Evolutionary conservation across 1,140 invertebrate species (phyloP).

Genomic region (Homalodisca vitripennis): DNA sequence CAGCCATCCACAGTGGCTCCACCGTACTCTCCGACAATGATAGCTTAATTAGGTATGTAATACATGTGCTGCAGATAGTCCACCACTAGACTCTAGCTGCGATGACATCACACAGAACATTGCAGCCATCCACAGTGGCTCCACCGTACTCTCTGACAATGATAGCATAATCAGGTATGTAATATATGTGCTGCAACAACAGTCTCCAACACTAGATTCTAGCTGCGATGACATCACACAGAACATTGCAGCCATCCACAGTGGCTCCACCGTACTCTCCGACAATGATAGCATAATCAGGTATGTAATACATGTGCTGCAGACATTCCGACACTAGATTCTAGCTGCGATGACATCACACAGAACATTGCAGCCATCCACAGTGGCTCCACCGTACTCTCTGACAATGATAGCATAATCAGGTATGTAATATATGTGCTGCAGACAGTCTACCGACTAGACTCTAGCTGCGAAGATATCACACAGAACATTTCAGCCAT

Average conservation of each 20-base stretch:
- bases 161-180: no score
- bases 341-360: slow-evolving; percentile 31
- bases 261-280: slow-evolving; percentile 31
- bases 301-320: slow-evolving; percentile 47
- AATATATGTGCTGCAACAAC: no score
- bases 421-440: no score
- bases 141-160: no score
- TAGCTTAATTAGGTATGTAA: no score
- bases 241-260: slow-evolving; percentile 15
- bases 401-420: no score
- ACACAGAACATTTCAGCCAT: no score
- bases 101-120: slow-evolving; percentile 30
- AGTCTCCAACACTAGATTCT: slow-evolving; percentile 12
- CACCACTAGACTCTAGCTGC: slow-evolving; percentile 20
- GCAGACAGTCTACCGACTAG: no score
- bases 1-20: slow-evolving; percentile 28
- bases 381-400: no score
- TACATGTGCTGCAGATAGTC: slow-evolving; percentile 39
- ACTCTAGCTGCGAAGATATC: no score
- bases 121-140: slow-evolving; percentile 27
- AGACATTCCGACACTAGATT: slow-evolving; percentile 1
- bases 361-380: slow-evolving; percentile 17
- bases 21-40: no score
- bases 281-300: slow-evolving; percentile 46
- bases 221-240: slow-evolving; percentile 31